These are phyloP conservation scores for Torymus texanus DNA, from an alignment of 2,888 invertebrate species.

Conservation along the genomic window DNA sequence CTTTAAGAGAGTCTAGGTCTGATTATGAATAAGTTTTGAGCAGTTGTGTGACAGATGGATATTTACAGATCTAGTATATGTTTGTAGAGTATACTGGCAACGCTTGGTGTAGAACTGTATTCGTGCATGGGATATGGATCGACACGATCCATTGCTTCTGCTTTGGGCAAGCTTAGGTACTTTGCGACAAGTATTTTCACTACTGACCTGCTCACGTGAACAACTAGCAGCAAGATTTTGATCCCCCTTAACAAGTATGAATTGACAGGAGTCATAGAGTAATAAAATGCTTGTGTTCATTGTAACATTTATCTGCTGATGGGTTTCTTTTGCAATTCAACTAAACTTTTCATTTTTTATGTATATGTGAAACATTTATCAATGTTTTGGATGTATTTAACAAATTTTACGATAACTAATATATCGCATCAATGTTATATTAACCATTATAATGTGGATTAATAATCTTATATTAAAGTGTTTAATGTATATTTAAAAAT, in stretches of 20 bases:
- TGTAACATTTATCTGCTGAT: slow-evolving; percentile 1
- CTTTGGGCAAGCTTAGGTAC: slow-evolving; percentile 49
- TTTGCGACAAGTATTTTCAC: slow-evolving; percentile 12
- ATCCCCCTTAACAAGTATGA: slow-evolving; percentile 35
- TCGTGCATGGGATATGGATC: slow-evolving; percentile 17
- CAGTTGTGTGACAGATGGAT: too few relatives aligned
- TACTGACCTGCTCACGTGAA: slow-evolving; percentile 24
- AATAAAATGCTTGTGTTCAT: slow-evolving; percentile 19
- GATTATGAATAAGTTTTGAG: too few relatives aligned
- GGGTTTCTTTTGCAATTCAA: slow-evolving; percentile 13
- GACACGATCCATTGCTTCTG: slow-evolving; percentile 27
- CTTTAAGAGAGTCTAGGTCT: too few relatives aligned
- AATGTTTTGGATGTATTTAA: not conserved
- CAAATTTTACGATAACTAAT: not conserved
- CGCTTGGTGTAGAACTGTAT: slow-evolving; percentile 9
- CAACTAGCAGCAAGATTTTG: slow-evolving; percentile 22
- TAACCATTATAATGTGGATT: too few relatives aligned
- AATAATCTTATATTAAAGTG: too few relatives aligned
- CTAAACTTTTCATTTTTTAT: not conserved
- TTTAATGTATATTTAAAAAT: too few relatives aligned
- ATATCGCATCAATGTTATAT: too few relatives aligned
- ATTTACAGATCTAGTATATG: slow-evolving; percentile 1
- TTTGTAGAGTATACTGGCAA: slow-evolving; percentile 21
- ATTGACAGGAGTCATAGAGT: slow-evolving; percentile 23
- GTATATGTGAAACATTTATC: not conserved